Conservation (phyloP, 1,140 invertebrate genomes). For the Bombus vancouverensis region DNA sequence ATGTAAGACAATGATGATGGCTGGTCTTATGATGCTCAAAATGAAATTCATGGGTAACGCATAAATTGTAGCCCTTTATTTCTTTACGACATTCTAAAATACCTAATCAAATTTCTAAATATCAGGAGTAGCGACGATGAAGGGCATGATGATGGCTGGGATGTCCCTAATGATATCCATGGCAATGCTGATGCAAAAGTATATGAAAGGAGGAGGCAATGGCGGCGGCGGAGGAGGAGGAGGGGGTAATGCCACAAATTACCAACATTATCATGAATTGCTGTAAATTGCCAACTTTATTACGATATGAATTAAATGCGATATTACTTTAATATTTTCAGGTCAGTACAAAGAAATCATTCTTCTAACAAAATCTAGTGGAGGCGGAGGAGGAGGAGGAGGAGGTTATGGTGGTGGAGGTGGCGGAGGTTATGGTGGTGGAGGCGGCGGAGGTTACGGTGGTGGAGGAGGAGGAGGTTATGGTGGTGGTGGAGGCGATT, state of each 20-base stretch:
- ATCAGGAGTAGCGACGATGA: slow-evolving; percentile 84
- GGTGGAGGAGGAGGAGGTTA: slow-evolving; percentile 30
- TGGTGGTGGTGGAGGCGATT: slow-evolving; percentile 53
- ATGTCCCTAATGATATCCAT: slow-evolving; percentile 85
- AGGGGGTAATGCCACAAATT: slow-evolving; percentile 45
- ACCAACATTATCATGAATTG: background rate
- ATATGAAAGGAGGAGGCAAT: slow-evolving; percentile 80
- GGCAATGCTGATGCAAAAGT: slow-evolving; percentile 84
- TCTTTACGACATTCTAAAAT: background rate
- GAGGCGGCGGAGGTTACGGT: slow-evolving; percentile 7
- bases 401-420: slow-evolving; percentile 32
- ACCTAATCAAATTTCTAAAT: slow-evolving; percentile 52
- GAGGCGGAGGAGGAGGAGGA: slow-evolving; percentile 2
- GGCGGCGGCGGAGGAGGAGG: slow-evolving; percentile 73
- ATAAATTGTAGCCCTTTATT: background rate
- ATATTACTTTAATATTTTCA: slow-evolving; percentile 29
- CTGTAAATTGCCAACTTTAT: background rate
- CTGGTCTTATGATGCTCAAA: slow-evolving; percentile 84
- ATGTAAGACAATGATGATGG: slow-evolving; percentile 87
- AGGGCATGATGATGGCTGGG: slow-evolving; percentile 84
- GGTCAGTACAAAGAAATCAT: slow-evolving; percentile 77
- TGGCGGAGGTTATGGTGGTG: slow-evolving; percentile 1
- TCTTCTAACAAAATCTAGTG: slow-evolving; percentile 73
- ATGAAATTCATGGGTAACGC: slow-evolving; percentile 84
- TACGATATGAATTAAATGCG: background rate